Base-by-base conservation (phyloP, 2,113 vertebrate species). In the Phoxinus phoxinus region DNA sequence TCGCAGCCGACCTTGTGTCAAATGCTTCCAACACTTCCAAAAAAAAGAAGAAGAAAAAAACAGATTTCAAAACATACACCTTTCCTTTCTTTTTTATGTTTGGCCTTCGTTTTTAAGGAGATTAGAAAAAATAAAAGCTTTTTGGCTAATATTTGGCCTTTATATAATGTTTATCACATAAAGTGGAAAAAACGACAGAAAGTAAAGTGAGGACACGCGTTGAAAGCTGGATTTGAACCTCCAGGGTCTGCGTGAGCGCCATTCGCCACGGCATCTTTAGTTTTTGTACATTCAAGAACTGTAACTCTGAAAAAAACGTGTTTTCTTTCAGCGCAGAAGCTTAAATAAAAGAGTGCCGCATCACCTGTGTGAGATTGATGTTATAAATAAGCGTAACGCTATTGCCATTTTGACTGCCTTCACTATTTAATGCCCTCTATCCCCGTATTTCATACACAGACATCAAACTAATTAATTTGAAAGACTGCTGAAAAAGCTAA, bases 391-490 rank as follows among this genome's bases (percentile, higher is more conserved):
- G 79, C 10, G 12, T 8, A 30, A 21, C 6, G 19, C 59, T 46
- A 32, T 10, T 51, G 61, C 63, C 79, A 81, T 69, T 81, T 81
- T 81, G 17, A 32, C 25, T 51, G 19, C 61, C 21, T 69, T 81
- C 10, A 23, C 6, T 7, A 35, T 59, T 27, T 19, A 61, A 63
- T 46, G 37, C 58, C 61, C 61, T 67, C 61, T 48, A 51, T 48
- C n/a, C 19, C 2, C 10, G 1, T 51, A 32, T 67, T 81, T 69
- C 79, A 69, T 30, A 30, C 32, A 25, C 37, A 81, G 59, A 81
- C 78, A 48, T 67, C 80, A 35, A n/a, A 53, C 80, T 81, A 81
- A 81, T 81, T 67, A 81, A 81, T 81, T 81, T 69, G 80, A 69
- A 81, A 63, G 44, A 51, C 44, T 51, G 27, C 19, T 51, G 61